These are phyloP conservation scores for Upupa epops DNA, from an alignment of 2,113 vertebrate genomes.

Conservation along the genomic window DNA sequence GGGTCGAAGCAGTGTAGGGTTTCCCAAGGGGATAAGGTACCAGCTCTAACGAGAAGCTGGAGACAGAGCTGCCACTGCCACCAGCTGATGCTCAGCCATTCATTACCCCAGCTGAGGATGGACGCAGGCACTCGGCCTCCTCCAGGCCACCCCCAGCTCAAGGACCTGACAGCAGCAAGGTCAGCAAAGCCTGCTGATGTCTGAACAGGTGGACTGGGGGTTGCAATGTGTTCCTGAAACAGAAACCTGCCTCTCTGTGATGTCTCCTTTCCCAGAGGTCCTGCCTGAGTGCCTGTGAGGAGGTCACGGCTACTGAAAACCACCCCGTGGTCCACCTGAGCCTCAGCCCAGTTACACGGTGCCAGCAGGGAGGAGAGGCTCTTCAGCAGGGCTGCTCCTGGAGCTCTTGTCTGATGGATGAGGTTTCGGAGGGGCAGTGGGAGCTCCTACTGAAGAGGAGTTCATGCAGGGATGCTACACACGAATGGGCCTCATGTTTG, in stretches of 20 bases:
- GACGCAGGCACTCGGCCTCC: not conserved
- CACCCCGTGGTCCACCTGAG: not conserved
- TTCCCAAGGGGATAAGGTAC: not conserved
- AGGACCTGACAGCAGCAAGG: not conserved
- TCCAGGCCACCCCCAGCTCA: not conserved
- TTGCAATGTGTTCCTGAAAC: not conserved
- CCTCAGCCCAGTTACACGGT: not conserved
- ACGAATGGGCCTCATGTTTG: not conserved
- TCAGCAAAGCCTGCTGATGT: not conserved
- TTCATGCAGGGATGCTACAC: not conserved
- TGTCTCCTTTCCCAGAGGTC: not conserved
- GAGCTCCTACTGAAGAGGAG: not conserved
- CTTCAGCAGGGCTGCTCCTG: not conserved
- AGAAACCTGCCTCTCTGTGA: not conserved
- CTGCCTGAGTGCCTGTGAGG: not conserved
- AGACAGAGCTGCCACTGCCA: not conserved
- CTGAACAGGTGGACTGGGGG: not conserved
- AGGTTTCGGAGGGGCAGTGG: not conserved
- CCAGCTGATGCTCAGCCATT: not conserved
- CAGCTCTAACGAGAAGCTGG: not conserved
- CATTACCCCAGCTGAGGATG: not conserved
- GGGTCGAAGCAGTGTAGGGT: not conserved
- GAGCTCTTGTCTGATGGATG: not conserved
- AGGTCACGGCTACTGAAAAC: not conserved
- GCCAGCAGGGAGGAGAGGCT: not conserved